Evolutionary conservation across 2,888 invertebrate species (phyloP), one percentile per base, ranked within the genome.

Genomic region (Aromia moschata): DNA sequence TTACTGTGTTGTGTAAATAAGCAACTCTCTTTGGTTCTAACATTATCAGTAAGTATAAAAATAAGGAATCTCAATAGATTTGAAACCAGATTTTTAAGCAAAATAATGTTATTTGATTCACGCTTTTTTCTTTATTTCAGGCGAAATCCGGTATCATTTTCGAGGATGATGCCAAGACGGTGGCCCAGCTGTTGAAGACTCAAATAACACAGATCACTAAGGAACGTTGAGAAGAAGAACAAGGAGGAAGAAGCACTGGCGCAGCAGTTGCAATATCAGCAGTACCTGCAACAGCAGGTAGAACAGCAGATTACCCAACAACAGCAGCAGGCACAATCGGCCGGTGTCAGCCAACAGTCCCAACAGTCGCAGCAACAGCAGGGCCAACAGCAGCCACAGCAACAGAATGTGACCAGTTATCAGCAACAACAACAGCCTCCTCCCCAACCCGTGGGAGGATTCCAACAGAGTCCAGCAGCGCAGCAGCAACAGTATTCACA

Each of bases 101-200:
- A n/a, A n/a, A n/a, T n/a, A n/a, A n/a, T n/a, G n/a, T n/a, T n/a
- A n/a, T n/a, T n/a, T n/a, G n/a, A n/a, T n/a, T n/a, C n/a, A n/a
- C n/a, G n/a, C n/a, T n/a, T n/a, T n/a, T n/a, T n/a, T n/a, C n/a
- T 43, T 14, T 46, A 56, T 68, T 62, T 40, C 59, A 79, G 87
- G 93, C 93, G 31, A 94, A 94, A 77, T 93, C 94, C 16, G 95
- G 96, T 31, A 91, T 96, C 76, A 94, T 98, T 74, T 92, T 93
- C 77, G 97, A 98, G 76, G 98, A 97, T 77, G 98, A 98, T 80
- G 91, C 93, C 0, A 87, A 94, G 73, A 91, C 93, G 60, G 96
- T 98, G 9, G 90, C 91, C 60, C 94, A 95, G 76, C 87, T 98
- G 79, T 86, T 98, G 64, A 92, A 93, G 79, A 93, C 94, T 17